Conservation (phyloP, 1,140 invertebrate genomes). For the Monochamus saltuarius region DNA sequence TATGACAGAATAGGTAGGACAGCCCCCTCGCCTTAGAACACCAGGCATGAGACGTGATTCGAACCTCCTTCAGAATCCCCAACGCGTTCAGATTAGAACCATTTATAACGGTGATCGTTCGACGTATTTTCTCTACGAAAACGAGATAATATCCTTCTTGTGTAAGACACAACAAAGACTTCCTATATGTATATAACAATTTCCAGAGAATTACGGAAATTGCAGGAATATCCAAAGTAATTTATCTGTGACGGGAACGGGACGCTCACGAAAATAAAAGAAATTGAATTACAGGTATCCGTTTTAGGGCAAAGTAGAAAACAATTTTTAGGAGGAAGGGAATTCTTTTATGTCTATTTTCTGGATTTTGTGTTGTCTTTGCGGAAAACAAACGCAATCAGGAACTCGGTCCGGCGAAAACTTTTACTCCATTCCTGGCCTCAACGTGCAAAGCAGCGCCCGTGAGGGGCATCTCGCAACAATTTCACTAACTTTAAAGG, state of each 20-base stretch:
- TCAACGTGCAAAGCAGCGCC: constrained; percentile 22
- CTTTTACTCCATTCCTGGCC: constrained; percentile 25
- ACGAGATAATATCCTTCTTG: no score
- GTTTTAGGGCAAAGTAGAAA: constrained; percentile 26
- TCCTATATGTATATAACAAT: no score
- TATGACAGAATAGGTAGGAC: no score
- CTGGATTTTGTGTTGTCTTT: constrained; percentile 29
- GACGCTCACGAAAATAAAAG: constrained; percentile 14
- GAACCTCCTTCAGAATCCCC: no score
- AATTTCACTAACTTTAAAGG: constrained; percentile 23
- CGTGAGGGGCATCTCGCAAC: constrained; percentile 24
- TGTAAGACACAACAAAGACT: no score
- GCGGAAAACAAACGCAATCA: constrained; percentile 36
- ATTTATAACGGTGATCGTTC: no score
- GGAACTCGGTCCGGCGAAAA: constrained; percentile 31
- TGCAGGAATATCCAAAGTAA: constrained; percentile 20
- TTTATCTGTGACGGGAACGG: constrained; percentile 9
- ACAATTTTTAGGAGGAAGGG: constrained; percentile 24
- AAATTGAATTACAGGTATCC: constrained; percentile 32
- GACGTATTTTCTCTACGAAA: no score
- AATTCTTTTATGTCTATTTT: constrained; percentile 22
- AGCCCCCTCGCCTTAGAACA: no score
- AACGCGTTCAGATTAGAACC: no score
- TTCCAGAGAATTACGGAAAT: background rate
- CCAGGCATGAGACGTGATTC: no score